These are phyloP conservation scores for Diplazon laetatorius DNA, from an alignment of 2,888 invertebrate genomes.

Conservation along the genomic window DNA sequence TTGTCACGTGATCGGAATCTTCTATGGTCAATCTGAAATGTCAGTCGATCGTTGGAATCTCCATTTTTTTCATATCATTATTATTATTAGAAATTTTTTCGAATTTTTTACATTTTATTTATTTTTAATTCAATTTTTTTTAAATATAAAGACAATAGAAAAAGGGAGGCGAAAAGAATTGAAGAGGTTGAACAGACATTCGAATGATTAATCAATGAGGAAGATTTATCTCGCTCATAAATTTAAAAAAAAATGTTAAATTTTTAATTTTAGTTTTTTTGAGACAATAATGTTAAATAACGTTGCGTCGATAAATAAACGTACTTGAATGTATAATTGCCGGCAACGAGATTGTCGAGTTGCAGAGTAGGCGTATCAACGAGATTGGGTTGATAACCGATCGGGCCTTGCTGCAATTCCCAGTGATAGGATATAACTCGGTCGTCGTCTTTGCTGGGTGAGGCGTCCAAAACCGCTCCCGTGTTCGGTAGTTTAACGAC, in stretches of 20 bases:
- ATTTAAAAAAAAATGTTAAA: neutral
- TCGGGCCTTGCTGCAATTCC: slow-evolving; percentile 95
- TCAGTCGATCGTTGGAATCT: neutral
- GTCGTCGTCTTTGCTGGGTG: slow-evolving; percentile 91
- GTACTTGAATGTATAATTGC: slow-evolving; percentile 93
- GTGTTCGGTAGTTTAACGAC: slow-evolving; percentile 95
- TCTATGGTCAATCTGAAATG: slow-evolving; percentile 90
- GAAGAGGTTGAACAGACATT: too few relatives aligned
- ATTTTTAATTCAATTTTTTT: too few relatives aligned
- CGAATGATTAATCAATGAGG: too few relatives aligned
- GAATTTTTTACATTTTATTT: too few relatives aligned
- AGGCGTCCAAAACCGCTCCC: slow-evolving; percentile 94
- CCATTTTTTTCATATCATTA: too few relatives aligned
- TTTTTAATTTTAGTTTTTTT: too few relatives aligned
- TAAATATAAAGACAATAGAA: too few relatives aligned
- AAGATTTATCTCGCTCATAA: too few relatives aligned
- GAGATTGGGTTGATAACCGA: slow-evolving; percentile 91
- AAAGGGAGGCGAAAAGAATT: too few relatives aligned
- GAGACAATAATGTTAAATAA: too few relatives aligned
- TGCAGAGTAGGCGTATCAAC: slow-evolving; percentile 92
- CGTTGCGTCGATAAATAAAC: slow-evolving; percentile 37
- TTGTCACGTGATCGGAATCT: slow-evolving; percentile 94
- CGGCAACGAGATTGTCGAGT: slow-evolving; percentile 92
- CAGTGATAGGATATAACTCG: slow-evolving; percentile 94
- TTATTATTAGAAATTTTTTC: too few relatives aligned